Evolutionary conservation across 2,113 vertebrate genomes (phyloP).

Genomic region (Hippocampus guttulatus): DNA sequence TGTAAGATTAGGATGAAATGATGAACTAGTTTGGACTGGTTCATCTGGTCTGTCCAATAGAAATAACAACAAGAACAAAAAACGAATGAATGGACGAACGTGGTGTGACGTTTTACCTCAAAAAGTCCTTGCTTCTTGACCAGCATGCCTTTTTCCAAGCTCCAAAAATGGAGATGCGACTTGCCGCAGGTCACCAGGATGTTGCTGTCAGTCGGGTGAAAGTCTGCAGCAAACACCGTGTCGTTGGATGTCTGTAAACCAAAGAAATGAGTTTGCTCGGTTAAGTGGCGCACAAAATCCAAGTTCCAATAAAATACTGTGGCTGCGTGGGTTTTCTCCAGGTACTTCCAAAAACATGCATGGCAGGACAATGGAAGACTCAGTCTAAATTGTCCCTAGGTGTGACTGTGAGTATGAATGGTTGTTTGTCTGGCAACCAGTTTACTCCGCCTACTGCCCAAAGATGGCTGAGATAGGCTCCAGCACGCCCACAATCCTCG

Average conservation of each 20-base stretch:
- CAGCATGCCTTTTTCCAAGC: conserved; percentile 84
- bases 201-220: conserved; percentile 94
- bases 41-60: no score
- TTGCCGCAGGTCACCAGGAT: conserved; percentile 95
- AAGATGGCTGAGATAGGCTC: no score
- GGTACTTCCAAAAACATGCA: no score
- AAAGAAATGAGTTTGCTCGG: not conserved
- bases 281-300: not conserved
- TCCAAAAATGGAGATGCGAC: conserved; percentile 97
- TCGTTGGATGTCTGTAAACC: conserved; percentile 88
- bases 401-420: no score
- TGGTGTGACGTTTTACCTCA: conserved; percentile 74
- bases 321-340: no score
- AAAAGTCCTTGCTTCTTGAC: conserved; percentile 96
- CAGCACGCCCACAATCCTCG: no score
- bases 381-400: no score
- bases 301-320: not conserved
- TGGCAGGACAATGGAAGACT: no score
- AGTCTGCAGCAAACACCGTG: conserved; percentile 90
- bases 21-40: no score
- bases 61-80: not conserved
- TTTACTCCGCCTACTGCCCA: no score
- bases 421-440: no score
- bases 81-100: not conserved
- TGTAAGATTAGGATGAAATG: no score